Base-by-base conservation (phyloP, 2,113 vertebrate genomes). In the Clarias macrocephalus region DNA sequence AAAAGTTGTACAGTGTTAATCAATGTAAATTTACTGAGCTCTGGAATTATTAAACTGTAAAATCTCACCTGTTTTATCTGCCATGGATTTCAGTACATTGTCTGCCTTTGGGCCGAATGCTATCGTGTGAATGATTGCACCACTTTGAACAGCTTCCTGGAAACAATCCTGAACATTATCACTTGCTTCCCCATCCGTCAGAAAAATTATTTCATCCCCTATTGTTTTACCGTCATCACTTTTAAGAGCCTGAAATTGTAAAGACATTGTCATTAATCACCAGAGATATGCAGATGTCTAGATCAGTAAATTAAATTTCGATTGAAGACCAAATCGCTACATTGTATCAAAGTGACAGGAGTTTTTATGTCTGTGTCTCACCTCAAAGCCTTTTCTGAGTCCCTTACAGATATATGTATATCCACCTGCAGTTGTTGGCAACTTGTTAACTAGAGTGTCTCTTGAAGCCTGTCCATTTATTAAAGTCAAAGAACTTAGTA, bases 171-270 rank as follows among this genome's bases (percentile, higher is more conserved):
- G 2, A 2, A 93, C 18, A 21, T 48, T 23, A 15, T 86, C 84
- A 1, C 25, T 52, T 15, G 54, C 9, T 13, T 86, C 82, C 28
- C 95, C 94, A 42, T 91, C 89, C 12, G 93, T 93, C 70, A 93
- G 90, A 72, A 96, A 86, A 79, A 95, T 88, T 3, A 95, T 89
- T 89, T 94, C 92, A 87, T 93, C 91, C 63, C 94, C 93, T 18
- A 87, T 37, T 79, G 88, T 86, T 48, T 48, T 48, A 48, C 48
- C 48, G 8, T 48, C 48, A 48, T 48, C 48, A 0, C 48, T 48
- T 48, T 48, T 48, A 48, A 48, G 48, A 48, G 48, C 48, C 48
- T 48, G 48, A 48, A 48, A 48, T 48, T 48, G 48, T 6, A 48
- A 48, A 48, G 6, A 48, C 7, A 48, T 48, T 48, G 48, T 48